These are phyloP conservation scores for Ochropleura plecta DNA, from an alignment of 2,888 invertebrate genomes.

Conservation along the genomic window DNA sequence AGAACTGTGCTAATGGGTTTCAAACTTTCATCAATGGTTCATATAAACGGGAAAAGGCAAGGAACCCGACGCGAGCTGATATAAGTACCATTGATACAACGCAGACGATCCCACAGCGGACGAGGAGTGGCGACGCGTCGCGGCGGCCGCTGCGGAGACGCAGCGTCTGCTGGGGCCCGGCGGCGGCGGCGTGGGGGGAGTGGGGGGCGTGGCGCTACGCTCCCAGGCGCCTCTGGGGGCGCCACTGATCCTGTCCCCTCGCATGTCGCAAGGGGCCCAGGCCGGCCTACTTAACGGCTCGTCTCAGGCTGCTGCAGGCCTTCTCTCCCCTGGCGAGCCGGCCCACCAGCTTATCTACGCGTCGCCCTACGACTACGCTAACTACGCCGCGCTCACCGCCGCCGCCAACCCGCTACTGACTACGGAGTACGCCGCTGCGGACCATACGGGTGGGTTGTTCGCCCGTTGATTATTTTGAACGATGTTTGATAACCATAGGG, in stretches of 20 bases:
- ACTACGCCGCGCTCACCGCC: conserved; percentile 96
- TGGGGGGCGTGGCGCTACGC: conserved; percentile 87
- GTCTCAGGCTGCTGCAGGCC: conserved; percentile 82
- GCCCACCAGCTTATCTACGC: conserved; percentile 97
- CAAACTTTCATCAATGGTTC: conserved; percentile 40
- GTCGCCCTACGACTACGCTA: conserved; percentile 96
- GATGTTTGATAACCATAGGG: conserved; percentile 75
- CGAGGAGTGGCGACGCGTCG: conserved; percentile 96
- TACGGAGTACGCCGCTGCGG: conserved; percentile 94
- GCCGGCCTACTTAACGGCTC: conserved; percentile 91
- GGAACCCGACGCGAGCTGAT: conserved; percentile 46
- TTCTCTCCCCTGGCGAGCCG: conserved; percentile 91
- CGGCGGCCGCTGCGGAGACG: conserved; percentile 95
- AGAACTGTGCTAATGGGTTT: conserved; percentile 45
- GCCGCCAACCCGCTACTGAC: conserved; percentile 95
- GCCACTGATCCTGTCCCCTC: conserved; percentile 97
- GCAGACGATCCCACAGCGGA: conserved; percentile 92
- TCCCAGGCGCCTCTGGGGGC: conserved; percentile 96
- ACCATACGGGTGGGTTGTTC: conserved; percentile 98
- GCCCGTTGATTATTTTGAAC: conserved; percentile 84
- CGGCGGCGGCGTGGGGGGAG: conserved; percentile 91
- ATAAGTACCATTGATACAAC: conserved; percentile 85
- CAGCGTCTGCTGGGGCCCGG: conserved; percentile 93
- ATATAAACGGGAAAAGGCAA: conserved; percentile 33
- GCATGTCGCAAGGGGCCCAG: conserved; percentile 95